Evolutionary conservation across 2,113 vertebrate species (phyloP), one percentile per base, ranked within the genome.

Genomic region (Barbus barbus): DNA sequence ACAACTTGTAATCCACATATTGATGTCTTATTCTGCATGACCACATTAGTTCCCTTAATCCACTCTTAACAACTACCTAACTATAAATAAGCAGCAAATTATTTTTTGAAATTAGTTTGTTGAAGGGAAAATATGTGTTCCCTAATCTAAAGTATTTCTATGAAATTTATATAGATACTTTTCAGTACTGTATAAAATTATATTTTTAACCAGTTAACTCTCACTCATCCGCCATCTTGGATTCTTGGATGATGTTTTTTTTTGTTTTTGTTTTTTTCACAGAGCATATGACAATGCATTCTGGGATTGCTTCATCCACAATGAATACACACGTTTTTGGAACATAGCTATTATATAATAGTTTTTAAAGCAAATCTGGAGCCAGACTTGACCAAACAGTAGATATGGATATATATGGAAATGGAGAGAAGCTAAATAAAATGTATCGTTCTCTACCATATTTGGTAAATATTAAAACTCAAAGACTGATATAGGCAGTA

Each of bases 401-500:
- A 28, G 11, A 63, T 28, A 28, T 28, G 60, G 12, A 63, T 28
- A 5, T 63, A 28, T 63, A 28, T 63, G 24, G 60, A 63, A 63
- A 63, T 28, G 22, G 0, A 61, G 2, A 14, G 60, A 28, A 28
- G 53, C 1, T 0, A 58, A 63, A 63, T 16, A 63, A 28, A 14
- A 63, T 28, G n/a, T n/a, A n/a, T n/a, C n/a, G n/a, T n/a, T n/a
- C n/a, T n/a, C n/a, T n/a, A 38, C 36, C 5, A 38, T 38, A 36
- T 36, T 41, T 71, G 38, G 22, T 41, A 38, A 18, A 31, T 51
- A 56, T 56, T 56, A 11, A 5, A 67, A 67, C 67, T 5, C 67
- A 41, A 44, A 72, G 20, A 14, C 22, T 71, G 69, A 44, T 44
- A 69, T 24, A 41, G 72, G 78, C 81, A 46, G 58, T 48, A 65